phyloP scores from a whole-genome alignment of 1,140 invertebrate genomes.

The Oscheius sp. region DNA sequence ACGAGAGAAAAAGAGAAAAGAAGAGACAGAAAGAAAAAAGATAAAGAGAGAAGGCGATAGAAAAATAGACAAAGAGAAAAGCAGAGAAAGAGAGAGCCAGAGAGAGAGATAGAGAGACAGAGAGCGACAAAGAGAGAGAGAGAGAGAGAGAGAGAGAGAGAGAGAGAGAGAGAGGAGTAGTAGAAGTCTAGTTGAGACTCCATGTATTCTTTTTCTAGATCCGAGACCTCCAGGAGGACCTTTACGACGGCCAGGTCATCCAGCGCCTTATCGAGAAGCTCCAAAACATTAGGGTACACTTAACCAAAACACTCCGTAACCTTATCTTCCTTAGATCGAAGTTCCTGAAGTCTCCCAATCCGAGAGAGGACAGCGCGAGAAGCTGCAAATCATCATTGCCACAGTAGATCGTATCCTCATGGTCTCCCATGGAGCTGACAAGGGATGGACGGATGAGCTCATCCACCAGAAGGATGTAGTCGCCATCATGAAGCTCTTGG shows the following conservation, averaged over 20 bases:
- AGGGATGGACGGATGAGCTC: slow-evolving; percentile 88
- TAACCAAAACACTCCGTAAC: not conserved
- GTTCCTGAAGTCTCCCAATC: slow-evolving; percentile 97
- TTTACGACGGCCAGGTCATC: slow-evolving; percentile 96
- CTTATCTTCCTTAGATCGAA: slow-evolving; percentile 71
- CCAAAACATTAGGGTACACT: slow-evolving; percentile 50
- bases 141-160: not conserved
- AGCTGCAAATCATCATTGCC: slow-evolving; percentile 81
- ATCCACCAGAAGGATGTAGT: slow-evolving; percentile 74
- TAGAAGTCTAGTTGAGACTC: not conserved
- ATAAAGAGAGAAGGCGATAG: too few relatives aligned
- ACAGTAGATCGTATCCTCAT: slow-evolving; percentile 74
- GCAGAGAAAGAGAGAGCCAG: too few relatives aligned
- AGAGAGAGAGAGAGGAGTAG: not conserved
- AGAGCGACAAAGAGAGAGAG: not conserved
- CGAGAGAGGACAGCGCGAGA: slow-evolving; percentile 93
- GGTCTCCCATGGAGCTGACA: slow-evolving; percentile 57
- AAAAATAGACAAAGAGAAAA: too few relatives aligned
- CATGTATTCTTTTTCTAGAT: not conserved
- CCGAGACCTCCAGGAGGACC: slow-evolving; percentile 74
- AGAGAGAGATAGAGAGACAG: too few relatives aligned
- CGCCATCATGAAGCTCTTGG: slow-evolving; percentile 87
- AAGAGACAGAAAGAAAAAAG: too few relatives aligned
- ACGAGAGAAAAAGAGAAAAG: too few relatives aligned
- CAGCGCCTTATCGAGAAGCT: slow-evolving; percentile 83